These are phyloP conservation scores for Frieseomelitta varia DNA, from an alignment of 1,140 invertebrate genomes.

Conservation along the genomic window DNA sequence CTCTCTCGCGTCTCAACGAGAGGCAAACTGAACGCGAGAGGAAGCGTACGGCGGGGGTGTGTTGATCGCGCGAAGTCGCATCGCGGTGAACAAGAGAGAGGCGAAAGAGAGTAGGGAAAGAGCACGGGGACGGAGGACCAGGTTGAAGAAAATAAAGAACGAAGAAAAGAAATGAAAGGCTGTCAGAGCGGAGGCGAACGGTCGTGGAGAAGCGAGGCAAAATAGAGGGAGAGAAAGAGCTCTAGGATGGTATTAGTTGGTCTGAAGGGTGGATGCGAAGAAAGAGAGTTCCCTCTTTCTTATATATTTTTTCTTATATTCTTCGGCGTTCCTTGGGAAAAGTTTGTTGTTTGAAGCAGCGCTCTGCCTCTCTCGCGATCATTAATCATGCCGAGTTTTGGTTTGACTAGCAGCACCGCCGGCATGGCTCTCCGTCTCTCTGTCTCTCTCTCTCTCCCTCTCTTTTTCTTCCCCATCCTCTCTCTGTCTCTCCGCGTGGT, in stretches of 20 bases:
- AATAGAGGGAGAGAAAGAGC: slow-evolving; percentile 71
- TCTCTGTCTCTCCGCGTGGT: slow-evolving; percentile 45
- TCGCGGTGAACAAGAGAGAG: neutral
- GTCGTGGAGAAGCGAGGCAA: slow-evolving; percentile 33
- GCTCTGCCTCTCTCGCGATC: slow-evolving; percentile 81
- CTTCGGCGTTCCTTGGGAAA: slow-evolving; percentile 84
- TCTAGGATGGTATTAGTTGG: slow-evolving; percentile 78
- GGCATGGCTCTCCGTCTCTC: slow-evolving; percentile 76
- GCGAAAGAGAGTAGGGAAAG: neutral
- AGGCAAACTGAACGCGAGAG: slow-evolving; percentile 2
- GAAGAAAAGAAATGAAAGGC: slow-evolving; percentile 67
- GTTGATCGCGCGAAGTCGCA: slow-evolving; percentile 39
- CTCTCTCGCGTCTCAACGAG: slow-evolving; percentile 13
- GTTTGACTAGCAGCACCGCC: slow-evolving; percentile 84
- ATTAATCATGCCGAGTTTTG: slow-evolving; percentile 86
- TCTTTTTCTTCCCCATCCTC: slow-evolving; percentile 24
- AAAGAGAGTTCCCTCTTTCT: slow-evolving; percentile 83
- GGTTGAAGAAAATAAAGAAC: slow-evolving; percentile 57
- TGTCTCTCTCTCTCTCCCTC: slow-evolving; percentile 32
- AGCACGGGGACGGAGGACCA: slow-evolving; percentile 1
- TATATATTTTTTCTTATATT: slow-evolving; percentile 83
- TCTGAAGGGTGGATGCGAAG: slow-evolving; percentile 82
- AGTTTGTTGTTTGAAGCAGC: slow-evolving; percentile 86
- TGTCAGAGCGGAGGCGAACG: slow-evolving; percentile 61
- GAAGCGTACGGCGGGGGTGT: neutral